Evolutionary conservation across 2,888 invertebrate genomes (phyloP), one percentile per base, ranked within the genome.

Genomic region (Phalera bucephala): DNA sequence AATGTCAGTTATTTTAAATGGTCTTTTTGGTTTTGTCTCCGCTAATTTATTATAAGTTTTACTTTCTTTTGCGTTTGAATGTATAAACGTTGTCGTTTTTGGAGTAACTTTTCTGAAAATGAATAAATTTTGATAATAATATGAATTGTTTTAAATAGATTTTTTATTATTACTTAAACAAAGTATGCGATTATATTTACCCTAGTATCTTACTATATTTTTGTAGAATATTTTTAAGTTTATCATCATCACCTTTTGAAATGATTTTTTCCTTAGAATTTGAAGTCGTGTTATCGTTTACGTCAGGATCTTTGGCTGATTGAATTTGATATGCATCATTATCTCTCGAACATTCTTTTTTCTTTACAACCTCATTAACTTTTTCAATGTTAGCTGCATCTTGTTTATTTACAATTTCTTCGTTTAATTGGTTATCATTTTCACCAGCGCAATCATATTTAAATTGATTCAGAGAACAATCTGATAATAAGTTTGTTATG

Each of bases 1-100:
- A 32, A 88, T 70, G 5, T 85, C 80, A 1, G 52, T 69, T 25
- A 88, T 87, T 54, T 71, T 84, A 37, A 79, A 84, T 3, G 76
- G 76, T 54, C 71, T 72, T 33, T 60, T 70, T 19, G 50, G 21
- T 53, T 70, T 79, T 1, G 1, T n/a, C n/a, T 7, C 13, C 3
- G 35, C 8, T 17, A 10, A 12, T 20, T 27, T 12, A 11, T 7
- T 50, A 8, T 10, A 33, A n/a, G 31, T 21, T 8, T 9, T 31
- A 34, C 13, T 25, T 29, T 14, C 42, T 35, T 31, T 40, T 35
- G 21, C 28, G 19, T 4, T 10, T 13, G 13, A 10, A 19, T 36
- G 41, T n/a, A 9, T 26, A 33, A 48, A 15, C 6, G 26, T 30
- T 23, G 31, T 32, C n/a, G 20, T 19, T 31, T 36, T 46, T 0